phyloP scores from a whole-genome alignment of 2,888 invertebrate species.

The Noctua fimbriata region DNA sequence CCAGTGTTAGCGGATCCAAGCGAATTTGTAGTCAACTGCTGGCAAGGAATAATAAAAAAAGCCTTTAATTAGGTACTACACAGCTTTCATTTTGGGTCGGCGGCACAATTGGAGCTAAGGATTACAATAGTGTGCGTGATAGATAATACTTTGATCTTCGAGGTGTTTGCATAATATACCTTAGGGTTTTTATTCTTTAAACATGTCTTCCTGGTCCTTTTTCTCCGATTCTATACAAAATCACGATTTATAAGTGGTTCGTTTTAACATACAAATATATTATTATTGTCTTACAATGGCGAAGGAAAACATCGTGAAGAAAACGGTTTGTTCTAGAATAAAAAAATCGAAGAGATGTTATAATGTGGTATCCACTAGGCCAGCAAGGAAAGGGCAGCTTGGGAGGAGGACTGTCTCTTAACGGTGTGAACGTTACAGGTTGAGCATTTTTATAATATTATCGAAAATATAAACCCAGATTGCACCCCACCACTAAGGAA shows the following conservation, averaged over 20 bases:
- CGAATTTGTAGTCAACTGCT: slow-evolving; percentile 30
- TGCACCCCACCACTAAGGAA: too few species aligned
- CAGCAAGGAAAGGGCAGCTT: too few species aligned
- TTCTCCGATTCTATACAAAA: slow-evolving; percentile 5
- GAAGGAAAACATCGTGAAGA: background rate
- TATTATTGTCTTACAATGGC: background rate
- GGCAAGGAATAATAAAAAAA: slow-evolving; percentile 20
- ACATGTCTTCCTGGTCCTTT: background rate
- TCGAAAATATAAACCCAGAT: too few species aligned
- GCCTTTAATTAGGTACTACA: background rate
- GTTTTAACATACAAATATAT: background rate
- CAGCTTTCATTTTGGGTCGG: background rate
- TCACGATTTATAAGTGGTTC: background rate
- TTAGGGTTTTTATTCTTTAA: slow-evolving; percentile 14
- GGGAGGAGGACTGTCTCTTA: too few species aligned
- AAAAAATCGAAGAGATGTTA: background rate
- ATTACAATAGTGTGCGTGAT: slow-evolving; percentile 59
- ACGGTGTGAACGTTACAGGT: too few species aligned
- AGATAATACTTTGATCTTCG: slow-evolving; percentile 45
- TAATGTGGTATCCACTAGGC: background rate
- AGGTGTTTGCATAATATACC: slow-evolving; percentile 31
- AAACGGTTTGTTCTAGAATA: accelerated
- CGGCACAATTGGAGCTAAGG: background rate
- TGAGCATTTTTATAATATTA: background rate
- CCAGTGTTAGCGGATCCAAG: slow-evolving; percentile 17